phyloP scores from a whole-genome alignment of 2,888 invertebrate species.

The Ferdinandea cuprea region DNA sequence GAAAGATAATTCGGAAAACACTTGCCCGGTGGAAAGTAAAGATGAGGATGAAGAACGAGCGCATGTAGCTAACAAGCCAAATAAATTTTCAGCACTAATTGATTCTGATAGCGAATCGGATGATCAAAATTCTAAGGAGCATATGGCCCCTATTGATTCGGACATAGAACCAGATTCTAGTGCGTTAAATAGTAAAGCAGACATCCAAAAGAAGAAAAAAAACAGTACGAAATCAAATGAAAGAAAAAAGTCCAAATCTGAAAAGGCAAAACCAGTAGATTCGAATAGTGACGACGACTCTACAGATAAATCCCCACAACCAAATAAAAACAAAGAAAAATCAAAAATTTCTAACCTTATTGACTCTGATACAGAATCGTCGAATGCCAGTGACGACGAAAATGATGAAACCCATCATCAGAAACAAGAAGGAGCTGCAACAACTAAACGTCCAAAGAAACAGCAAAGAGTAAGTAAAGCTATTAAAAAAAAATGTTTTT shows the following conservation, averaged over 20 bases:
- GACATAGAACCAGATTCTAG: no score
- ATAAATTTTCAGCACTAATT: slow-evolving; percentile 63
- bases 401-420: not conserved
- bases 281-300: slow-evolving; percentile 77
- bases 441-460: slow-evolving; percentile 65
- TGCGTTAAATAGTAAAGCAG: no score
- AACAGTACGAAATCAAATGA: not conserved
- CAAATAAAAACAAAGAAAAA: not conserved
- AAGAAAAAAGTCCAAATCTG: slow-evolving; percentile 64
- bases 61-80: not conserved
- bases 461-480: slow-evolving; percentile 47
- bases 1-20: not conserved
- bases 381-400: slow-evolving; percentile 7
- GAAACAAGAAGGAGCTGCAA: not conserved
- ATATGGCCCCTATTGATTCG: slow-evolving; percentile 68
- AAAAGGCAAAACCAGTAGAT: slow-evolving; percentile 74
- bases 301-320: not conserved
- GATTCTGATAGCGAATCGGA: slow-evolving; percentile 69
- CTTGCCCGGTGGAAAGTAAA: not conserved
- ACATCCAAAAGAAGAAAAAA: not conserved
- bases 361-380: slow-evolving; percentile 72
- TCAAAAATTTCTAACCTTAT: slow-evolving; percentile 55
- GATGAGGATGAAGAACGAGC: not conserved
- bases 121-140: not conserved
- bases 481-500: not conserved